Base-by-base conservation (phyloP, 1,140 invertebrate genomes). In the Hormaphis cornu region DNA sequence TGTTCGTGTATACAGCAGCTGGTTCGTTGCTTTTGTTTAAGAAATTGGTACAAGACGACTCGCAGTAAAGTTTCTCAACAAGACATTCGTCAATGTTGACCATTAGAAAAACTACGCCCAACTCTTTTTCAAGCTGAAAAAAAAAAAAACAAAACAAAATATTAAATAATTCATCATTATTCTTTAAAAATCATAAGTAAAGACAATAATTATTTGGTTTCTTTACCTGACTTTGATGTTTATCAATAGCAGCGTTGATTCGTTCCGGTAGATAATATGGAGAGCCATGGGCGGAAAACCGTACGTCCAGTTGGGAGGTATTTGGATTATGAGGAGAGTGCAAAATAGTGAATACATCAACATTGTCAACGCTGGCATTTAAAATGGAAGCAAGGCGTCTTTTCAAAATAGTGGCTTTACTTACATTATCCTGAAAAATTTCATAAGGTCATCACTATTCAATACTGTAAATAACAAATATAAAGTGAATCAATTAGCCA, bases 331-430 rank as follows among this genome's bases (percentile, higher is more conserved):
- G 82, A 0, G 83, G 81, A 6, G 87, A 87, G 72, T 83, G 83
- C 4, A 91, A 81, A 0, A 97, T 89, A 1, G 93, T 95, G 73
- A 97, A 95, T 0, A 97, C 86, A 76, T 97, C 93, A 5, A 97
- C 89, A 78, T 96, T 95, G 26, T 89, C 83, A 44, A 83, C 75
- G 0, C 85, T 86, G 0, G 86, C 85, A 73, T 91, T 91, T 58
- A 93, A 83, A 9, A 94, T 83, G 63, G 83, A 80, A 0, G 90
- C 82, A 2, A 96, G 79, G 48, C 85, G 79, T 24, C 82, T 78
- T 66, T 85, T 84, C 1, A 93, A 79, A 8, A 85, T 81, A 73
- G 89, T 87, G 75, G 89, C 89, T 71, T 87, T 87, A 73, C 88
- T 92, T 1, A 84, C 76, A 14, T 84, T 85, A 75, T 82, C 76